Base-by-base conservation (phyloP, 2,113 vertebrate genomes). In the Phaethon lepturus region DNA sequence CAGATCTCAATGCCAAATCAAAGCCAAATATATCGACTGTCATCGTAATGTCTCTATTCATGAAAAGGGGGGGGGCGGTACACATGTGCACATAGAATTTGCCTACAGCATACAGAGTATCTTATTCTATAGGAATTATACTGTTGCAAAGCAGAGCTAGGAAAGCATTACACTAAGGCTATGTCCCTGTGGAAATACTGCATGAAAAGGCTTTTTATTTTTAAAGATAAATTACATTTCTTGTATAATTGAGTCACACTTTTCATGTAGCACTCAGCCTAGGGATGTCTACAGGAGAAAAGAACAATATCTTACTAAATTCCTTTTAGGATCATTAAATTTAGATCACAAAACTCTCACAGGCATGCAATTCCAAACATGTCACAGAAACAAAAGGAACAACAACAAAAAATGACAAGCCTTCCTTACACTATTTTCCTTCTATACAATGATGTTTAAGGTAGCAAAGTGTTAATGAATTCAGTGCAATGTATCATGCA, bases 401-500 rank as follows among this genome's bases (percentile, higher is more conserved):
- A 95, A 97, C 96, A 96, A 92, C 92, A 97, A 97, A 96, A 98
- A 96, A 94, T 98, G 97, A 97, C 97, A 98, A 97, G 96, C 94
- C 97, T 97, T 83, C 12, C 84, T 97, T 97, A 94, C 94, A 96
- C 98, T 98, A 95, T 97, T 98, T 97, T 96, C 45, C 93, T 83
- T 95, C 94, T 92, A 94, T 95, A 96, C 95, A 98, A 97, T 83
- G 96, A 91, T 97, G 94, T 98, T 97, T 97, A 98, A 98, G 97
- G 98, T 98, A 98, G 95, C 92, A 98, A 98, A 98, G 97, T 96
- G 97, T 98, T 98, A 98, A 98, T 98, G 98, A 97, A 98, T 98
- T 98, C 96, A 93, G 93, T 93, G 97, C 93, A 93, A 87, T 88
- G 88, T 95, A 90, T 83, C 85, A 59, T 94, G 93, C 92, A 97